phyloP scores from a whole-genome alignment of 1,140 invertebrate genomes.

The Lucilia sericata region DNA sequence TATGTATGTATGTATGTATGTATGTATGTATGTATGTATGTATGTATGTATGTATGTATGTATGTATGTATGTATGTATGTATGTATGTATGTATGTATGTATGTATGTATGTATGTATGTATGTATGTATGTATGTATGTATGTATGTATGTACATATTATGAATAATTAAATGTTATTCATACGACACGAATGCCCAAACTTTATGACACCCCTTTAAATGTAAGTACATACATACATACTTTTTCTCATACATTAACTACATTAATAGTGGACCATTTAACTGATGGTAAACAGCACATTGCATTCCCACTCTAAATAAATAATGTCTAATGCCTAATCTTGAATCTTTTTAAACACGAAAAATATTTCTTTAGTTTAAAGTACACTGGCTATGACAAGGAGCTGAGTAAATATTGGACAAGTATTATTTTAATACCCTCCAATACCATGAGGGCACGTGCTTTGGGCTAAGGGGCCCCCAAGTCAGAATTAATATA shows the following conservation, averaged over 20 bases:
- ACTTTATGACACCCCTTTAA: background rate
- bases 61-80: too few relatives aligned
- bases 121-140: too few relatives aligned
- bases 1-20: too few relatives aligned
- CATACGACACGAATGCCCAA: background rate
- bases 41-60: too few relatives aligned
- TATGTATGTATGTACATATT: background rate
- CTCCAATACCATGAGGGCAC: too few relatives aligned
- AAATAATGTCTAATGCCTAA: conserved; percentile 9
- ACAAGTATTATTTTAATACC: too few relatives aligned
- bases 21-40: too few relatives aligned
- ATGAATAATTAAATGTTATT: conserved; percentile 1
- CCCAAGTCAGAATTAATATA: too few relatives aligned
- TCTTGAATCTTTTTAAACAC: conserved; percentile 4
- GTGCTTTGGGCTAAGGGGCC: too few relatives aligned
- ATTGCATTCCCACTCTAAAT: conserved; percentile 12
- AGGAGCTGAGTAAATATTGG: background rate
- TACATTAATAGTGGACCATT: background rate
- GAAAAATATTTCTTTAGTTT: background rate
- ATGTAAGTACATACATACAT: background rate
- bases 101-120: too few relatives aligned
- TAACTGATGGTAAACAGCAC: background rate
- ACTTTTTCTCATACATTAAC: background rate
- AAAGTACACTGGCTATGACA: background rate
- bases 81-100: too few relatives aligned